These are phyloP conservation scores for Trichogramma dendrolimi DNA, from an alignment of 2,888 invertebrate species.

Conservation along the genomic window DNA sequence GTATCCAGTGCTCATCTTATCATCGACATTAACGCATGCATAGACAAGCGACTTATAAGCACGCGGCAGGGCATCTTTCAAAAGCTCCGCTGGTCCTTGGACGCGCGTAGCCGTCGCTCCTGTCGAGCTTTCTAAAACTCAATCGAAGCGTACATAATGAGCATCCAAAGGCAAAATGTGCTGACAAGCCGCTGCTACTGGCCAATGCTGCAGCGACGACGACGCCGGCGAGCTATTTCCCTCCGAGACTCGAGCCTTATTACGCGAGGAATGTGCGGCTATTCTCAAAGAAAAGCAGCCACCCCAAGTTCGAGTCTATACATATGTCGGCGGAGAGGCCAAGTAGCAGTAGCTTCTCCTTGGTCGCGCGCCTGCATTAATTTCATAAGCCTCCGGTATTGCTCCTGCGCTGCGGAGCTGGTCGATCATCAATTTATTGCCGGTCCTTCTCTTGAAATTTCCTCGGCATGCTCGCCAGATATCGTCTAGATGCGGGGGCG, in stretches of 20 bases:
- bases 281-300: slow-evolving; percentile 7
- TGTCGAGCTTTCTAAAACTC: too few species aligned
- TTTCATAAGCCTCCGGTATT: slow-evolving; percentile 30
- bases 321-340: too few species aligned
- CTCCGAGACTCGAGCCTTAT: slow-evolving; percentile 39
- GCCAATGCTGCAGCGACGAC: too few species aligned
- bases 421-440: slow-evolving; percentile 52
- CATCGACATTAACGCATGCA: too few species aligned
- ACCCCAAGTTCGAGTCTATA: too few species aligned
- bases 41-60: too few species aligned
- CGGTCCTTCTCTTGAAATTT: slow-evolving; percentile 25
- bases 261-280: slow-evolving; percentile 47
- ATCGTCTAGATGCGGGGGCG: slow-evolving; percentile 48
- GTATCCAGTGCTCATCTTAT: too few species aligned
- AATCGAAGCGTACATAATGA: slow-evolving; percentile 19
- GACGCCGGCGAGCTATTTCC: neutral
- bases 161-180: neutral
- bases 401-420: slow-evolving; percentile 28
- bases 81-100: too few species aligned
- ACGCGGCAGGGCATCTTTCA: too few species aligned
- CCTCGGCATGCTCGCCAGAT: slow-evolving; percentile 32
- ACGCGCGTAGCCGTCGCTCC: too few species aligned
- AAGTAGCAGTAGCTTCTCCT: slow-evolving; percentile 36
- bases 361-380: slow-evolving; percentile 37
- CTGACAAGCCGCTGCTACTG: too few species aligned